Evolutionary conservation across 2,888 invertebrate species (phyloP), one percentile per base, ranked within the genome.

Genomic region (Drosophila niveifrons): DNA sequence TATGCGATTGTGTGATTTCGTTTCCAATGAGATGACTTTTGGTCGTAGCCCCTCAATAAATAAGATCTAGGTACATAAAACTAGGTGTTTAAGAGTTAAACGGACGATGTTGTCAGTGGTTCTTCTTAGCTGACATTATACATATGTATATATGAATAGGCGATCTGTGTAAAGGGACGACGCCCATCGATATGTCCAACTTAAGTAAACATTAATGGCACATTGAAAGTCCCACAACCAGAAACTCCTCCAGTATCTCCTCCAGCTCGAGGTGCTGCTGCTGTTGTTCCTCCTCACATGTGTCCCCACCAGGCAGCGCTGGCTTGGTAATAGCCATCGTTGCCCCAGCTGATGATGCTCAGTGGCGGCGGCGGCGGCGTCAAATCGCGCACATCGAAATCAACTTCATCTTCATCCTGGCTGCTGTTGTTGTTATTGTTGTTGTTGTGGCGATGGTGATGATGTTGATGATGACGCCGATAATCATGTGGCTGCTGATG

Each of bases 171-270:
- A 4, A 23, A 6, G 23, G 23, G n/a, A n/a, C n/a, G n/a, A 23
- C 6, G 23, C 23, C 23, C 23, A 23, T 23, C 23, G 23, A 43
- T 17, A 43, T 43, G 31, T 46, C 34, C 18, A 63, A 63, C 67
- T 77, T 78, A 82, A 84, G 82, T 87, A 85, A 88, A 85, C 70
- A 65, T 74, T 3, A 88, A 83, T 83, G 83, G 89, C 83, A 83
- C 83, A 80, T 88, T 76, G 72, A 88, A 88, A 67, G 72, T 78
- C 78, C 82, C 77, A 85, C 88, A 88, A 85, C 82, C 73, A 73
- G 73, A 73, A 75, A 64, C 73, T 48, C n/a, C n/a, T n/a, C n/a
- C n/a, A n/a, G 63, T 52, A 31, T 15, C 52, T 58, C 52, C 50
- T 65, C 23, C 36, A 9, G 9, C 17, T 56, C 8, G 9, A 10